Percentiles rank a stretch among this genome's conserved stretches.
Conservation (phyloP, 2,797 vertebrate genomes). For the Helostoma temminkii region DNA sequence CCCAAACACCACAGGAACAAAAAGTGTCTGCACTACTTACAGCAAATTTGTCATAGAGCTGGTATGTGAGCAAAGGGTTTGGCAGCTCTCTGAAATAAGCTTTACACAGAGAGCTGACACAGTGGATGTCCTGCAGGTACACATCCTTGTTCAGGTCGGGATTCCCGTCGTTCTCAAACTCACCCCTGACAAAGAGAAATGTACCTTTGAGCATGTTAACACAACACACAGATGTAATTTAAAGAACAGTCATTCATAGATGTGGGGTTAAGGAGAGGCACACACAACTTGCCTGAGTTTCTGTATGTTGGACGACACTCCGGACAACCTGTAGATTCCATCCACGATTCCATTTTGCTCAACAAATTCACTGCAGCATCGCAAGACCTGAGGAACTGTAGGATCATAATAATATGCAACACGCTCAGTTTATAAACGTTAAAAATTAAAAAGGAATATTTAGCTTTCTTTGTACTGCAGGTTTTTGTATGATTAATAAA, state of each 20-base stretch:
- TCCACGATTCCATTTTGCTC: constrained; percentile 93
- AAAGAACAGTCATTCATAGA: neutral
- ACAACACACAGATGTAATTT: neutral
- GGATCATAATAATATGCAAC: neutral
- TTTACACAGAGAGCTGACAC: constrained; percentile 94
- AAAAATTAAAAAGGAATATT: neutral
- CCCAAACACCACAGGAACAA: too few species aligned
- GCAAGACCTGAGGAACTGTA: constrained; percentile 92
- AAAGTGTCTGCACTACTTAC: constrained; percentile 78
- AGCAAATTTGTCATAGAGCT: constrained; percentile 96
- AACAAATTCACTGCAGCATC: constrained; percentile 91
- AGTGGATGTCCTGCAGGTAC: constrained; percentile 97
- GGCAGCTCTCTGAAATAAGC: constrained; percentile 96
- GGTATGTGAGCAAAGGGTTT: constrained; percentile 94
- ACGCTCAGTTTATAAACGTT: neutral
- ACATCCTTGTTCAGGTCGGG: constrained; percentile 89
- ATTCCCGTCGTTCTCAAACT: constrained; percentile 88
- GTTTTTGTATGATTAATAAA: neutral
- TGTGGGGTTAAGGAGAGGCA: neutral
- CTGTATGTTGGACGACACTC: constrained; percentile 96
- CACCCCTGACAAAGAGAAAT: constrained; percentile 82
- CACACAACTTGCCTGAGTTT: constrained; percentile 86
- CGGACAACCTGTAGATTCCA: constrained; percentile 94
- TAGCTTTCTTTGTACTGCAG: neutral
- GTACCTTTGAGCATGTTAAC: neutral